Base-by-base conservation (phyloP, 2,888 invertebrate genomes). In the Cotesia congregata region DNA sequence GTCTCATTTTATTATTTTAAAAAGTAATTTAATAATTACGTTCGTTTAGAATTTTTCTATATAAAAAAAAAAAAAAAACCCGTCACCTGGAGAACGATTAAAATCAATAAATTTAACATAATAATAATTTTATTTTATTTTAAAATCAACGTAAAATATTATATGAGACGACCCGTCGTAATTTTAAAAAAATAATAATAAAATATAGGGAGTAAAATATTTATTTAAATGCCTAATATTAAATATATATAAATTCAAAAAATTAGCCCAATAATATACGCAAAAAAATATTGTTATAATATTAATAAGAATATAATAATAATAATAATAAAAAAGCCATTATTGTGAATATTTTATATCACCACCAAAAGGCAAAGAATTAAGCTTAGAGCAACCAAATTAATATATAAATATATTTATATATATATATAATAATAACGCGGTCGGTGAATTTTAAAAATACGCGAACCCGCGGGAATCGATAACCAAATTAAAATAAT, bases 271-370 rank as follows among this genome's bases (percentile, higher is more conserved):
- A 50, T 50, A 50, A 50, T 50, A 50, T 50, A 12, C 50, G 50
- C 50, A 12, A 7, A 50, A 50, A 50, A 50, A 30, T 30, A 30
- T 30, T 30, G 30, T 30, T 30, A 30, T 30, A 30, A 30, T 30
- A 30, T 30, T 30, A 30, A 30, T 30, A 30, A 30, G 30, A 50
- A 50, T 50, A 50, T 50, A 72, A 38, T 62, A 40, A 67, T 60
- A 77, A 77, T 77, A 75, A 74, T 78, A 78, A 78, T 73, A 30
- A 50, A 50, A 12, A 50, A 50, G 50, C 50, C 50, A 50, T 50
- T 12, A 50, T 50, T 50, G 50, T 50, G 50, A 50, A 50, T 50
- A 50, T 50, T 50, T 50, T 50, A 50, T 50, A 50, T 50, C 50
- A 50, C 50, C 50, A 50, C 50, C 50, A 50, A 50, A 50, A 50